Percentiles rank a stretch among this genome's conserved stretches.
phyloP scores from a whole-genome alignment of 2,797 vertebrate genomes.

The Galago senegalensis region DNA sequence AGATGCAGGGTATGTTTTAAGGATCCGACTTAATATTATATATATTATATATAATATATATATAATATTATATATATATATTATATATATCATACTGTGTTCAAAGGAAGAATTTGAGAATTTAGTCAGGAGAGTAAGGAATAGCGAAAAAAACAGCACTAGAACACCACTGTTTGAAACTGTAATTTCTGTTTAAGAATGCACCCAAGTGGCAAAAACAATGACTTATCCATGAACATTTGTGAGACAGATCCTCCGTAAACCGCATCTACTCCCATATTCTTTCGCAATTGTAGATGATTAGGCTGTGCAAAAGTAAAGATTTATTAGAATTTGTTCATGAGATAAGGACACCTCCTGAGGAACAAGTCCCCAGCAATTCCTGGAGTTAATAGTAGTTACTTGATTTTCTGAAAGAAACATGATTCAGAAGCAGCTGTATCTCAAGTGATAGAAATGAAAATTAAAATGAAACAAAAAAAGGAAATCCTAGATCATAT shows the following conservation, averaged over 20 bases:
- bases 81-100: neutral
- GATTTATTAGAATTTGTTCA: neutral
- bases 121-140: neutral
- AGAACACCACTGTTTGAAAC: neutral
- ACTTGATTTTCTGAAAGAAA: constrained; percentile 26
- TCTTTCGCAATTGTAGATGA: neutral
- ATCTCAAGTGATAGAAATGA: constrained; percentile 33
- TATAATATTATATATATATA: neutral
- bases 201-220: neutral
- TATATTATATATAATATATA: neutral
- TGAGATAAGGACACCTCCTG: neutral
- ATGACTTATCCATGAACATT: neutral
- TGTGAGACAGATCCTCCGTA: neutral
- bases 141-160: neutral
- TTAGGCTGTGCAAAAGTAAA: neutral
- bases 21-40: neutral
- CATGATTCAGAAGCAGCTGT: neutral
- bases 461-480: constrained; percentile 37
- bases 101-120: neutral
- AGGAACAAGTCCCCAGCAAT: neutral
- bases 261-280: neutral
- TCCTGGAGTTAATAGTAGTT: neutral
- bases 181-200: neutral
- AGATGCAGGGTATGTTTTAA: neutral
- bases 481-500: neutral